A percentile compares a stretch with the other conserved stretches of the same genome.
phyloP scores from a whole-genome alignment of 2,797 vertebrate genomes.

The Phrynocephalus vlangalii region DNA sequence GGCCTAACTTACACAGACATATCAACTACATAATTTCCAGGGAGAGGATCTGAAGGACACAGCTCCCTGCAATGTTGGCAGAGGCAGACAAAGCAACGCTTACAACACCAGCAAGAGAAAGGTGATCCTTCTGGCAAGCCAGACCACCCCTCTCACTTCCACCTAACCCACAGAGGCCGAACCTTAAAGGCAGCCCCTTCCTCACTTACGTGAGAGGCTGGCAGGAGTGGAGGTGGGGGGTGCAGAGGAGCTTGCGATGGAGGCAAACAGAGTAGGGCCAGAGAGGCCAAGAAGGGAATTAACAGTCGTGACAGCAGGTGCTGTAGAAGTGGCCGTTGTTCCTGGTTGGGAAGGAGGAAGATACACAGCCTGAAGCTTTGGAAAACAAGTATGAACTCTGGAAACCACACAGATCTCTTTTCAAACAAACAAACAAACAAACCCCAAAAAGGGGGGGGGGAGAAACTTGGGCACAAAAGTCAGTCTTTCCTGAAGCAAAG shows the following conservation, averaged over 20 bases:
- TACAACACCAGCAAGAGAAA: too few species aligned
- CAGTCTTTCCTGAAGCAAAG: background rate
- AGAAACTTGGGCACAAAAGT: too few species aligned
- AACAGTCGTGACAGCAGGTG: slow-evolving; percentile 52
- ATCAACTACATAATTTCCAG: too few species aligned
- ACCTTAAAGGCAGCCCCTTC: too few species aligned
- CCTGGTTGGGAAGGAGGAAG: slow-evolving; percentile 9
- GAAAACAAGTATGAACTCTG: background rate
- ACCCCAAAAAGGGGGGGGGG: too few species aligned
- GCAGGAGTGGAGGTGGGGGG: slow-evolving; percentile 59
- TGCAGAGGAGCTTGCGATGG: slow-evolving; percentile 60
- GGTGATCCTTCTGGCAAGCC: too few species aligned
- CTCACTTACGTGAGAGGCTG: slow-evolving; percentile 75
- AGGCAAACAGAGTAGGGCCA: slow-evolving; percentile 55
- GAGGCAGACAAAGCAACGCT: too few species aligned
- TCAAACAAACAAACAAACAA: background rate
- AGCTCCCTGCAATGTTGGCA: background rate
- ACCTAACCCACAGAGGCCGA: too few species aligned
- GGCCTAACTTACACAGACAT: background rate
- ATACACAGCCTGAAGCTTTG: too few species aligned
- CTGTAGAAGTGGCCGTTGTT: slow-evolving; percentile 37
- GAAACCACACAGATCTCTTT: background rate
- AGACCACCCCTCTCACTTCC: background rate
- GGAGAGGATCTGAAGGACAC: background rate
- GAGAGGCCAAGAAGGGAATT: slow-evolving; percentile 80